Base-by-base conservation (phyloP, 1,140 invertebrate species). In the Drosophila navojoa region DNA sequence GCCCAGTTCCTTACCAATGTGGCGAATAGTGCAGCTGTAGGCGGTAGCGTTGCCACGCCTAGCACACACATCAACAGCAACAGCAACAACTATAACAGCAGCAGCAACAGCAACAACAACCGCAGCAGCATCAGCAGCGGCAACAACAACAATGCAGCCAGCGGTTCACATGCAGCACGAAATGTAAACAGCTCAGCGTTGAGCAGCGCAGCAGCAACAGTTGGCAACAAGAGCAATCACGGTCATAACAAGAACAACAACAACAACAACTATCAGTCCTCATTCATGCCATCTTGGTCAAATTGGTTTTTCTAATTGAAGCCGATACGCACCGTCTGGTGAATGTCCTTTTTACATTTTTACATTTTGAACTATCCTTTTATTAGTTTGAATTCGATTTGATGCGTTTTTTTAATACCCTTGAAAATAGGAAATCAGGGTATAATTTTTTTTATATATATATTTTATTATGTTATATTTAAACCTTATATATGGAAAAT, bases 1-100 rank as follows among this genome's bases (percentile, higher is more conserved):
- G 90, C 90, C 22, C 90, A 91, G 64, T 87, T 91, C 42, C 71
- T 91, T n/a, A 91, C 90, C 3, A 91, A 84, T 44, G 87, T 91
- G 57, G 90, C 90, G 19, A 90, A 86, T 27, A 87, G 63, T 40
- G 79, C 87, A n/a, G 57, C 70, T 44, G 55, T 50, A 13, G 49
- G 66, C 9, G 52, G 53, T 7, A 9, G 40, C 16, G 22, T 53
- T n/a, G 42, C 49, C 10, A 22, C 40, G 15, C 32, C 44, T 29
- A 62, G 27, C n/a, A 44, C 15, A 35, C 40, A 67, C 70, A 58
- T 22, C 53, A 60, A 62, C 38, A 5, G n/a, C n/a, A 54, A 64
- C 15, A 66, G 71, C 76, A 63, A 44, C 61, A 42, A 13, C 25
- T 25, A 67, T 68, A 58, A 25, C 53, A 60, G 59, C 42, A 54